phyloP scores from a whole-genome alignment of 2,797 vertebrate genomes.

The Merluccius polli region DNA sequence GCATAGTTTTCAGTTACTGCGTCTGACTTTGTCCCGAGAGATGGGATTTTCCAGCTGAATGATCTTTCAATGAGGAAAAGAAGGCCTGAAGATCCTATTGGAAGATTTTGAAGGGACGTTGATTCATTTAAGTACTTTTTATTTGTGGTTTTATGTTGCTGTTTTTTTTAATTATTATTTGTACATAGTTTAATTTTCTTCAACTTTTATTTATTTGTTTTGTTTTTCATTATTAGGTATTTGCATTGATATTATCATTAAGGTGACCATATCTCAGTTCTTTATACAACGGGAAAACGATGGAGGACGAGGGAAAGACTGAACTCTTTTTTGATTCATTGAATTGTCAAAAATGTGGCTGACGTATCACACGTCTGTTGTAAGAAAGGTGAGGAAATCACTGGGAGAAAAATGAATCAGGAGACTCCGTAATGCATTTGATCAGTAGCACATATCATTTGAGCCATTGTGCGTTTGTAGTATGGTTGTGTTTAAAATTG shows the following conservation, averaged over 20 bases:
- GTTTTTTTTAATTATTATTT: constrained; percentile 41
- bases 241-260: constrained; percentile 47
- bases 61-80: constrained; percentile 62
- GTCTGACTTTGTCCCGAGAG: neutral
- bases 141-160: constrained; percentile 20
- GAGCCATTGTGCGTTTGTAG: constrained; percentile 54
- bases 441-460: constrained; percentile 67
- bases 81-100: constrained; percentile 57
- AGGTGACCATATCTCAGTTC: constrained; percentile 44
- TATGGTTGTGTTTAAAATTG: constrained; percentile 46
- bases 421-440: constrained; percentile 52
- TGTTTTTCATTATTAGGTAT: constrained; percentile 47
- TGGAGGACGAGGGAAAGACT: constrained; percentile 20
- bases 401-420: constrained; percentile 28
- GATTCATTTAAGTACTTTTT: constrained; percentile 37
- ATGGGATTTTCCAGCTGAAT: constrained; percentile 58
- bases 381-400: neutral
- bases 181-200: constrained; percentile 59
- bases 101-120: constrained; percentile 33
- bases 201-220: constrained; percentile 62
- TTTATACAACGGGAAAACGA: constrained; percentile 13
- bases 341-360: constrained; percentile 16
- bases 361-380: constrained; percentile 33
- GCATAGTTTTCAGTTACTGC: constrained; percentile 49
- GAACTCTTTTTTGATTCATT: constrained; percentile 22